Conservation (phyloP, 2,888 invertebrate genomes). For the Drosophila macrospina region DNA sequence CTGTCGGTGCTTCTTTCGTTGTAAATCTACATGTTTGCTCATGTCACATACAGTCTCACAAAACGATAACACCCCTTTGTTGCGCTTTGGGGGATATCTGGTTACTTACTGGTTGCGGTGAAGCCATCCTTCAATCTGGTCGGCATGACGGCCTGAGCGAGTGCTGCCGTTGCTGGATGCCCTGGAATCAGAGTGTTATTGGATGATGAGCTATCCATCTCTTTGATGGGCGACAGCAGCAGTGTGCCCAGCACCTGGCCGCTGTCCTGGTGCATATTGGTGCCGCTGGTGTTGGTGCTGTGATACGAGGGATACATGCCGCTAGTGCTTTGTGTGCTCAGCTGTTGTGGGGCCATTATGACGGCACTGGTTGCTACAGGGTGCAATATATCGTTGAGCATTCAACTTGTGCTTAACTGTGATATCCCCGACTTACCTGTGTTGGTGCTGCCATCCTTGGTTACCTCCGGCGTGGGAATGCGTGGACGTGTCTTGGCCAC, state of each 20-base stretch:
- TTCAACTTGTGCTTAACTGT: constrained; percentile 45
- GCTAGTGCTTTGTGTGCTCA: constrained; percentile 86
- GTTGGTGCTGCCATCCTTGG: constrained; percentile 88
- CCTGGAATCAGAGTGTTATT: constrained; percentile 91
- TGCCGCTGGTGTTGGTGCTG: constrained; percentile 72
- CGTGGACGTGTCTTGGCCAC: constrained; percentile 91
- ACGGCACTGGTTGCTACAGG: constrained; percentile 86
- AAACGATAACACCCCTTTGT: neutral
- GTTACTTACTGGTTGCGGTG: constrained; percentile 63
- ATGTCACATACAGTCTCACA: too few species aligned
- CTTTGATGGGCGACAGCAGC: constrained; percentile 93
- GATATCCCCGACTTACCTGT: constrained; percentile 47
- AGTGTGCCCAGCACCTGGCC: constrained; percentile 91
- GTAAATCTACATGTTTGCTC: too few species aligned
- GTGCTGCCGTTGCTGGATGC: constrained; percentile 90
- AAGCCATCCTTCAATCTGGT: constrained; percentile 73
- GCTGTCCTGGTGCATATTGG: constrained; percentile 86
- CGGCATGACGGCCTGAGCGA: constrained; percentile 92
- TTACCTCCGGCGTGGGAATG: constrained; percentile 95
- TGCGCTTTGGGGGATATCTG: too few species aligned
- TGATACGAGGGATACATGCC: constrained; percentile 85
- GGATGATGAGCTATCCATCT: constrained; percentile 91
- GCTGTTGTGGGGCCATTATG: constrained; percentile 89
- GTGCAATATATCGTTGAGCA: constrained; percentile 65
- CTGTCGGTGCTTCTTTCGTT: too few species aligned